Percentiles rank a stretch among this genome's conserved stretches.
Conservation (phyloP, 2,888 invertebrate genomes). For the Stratiomys singularior region DNA sequence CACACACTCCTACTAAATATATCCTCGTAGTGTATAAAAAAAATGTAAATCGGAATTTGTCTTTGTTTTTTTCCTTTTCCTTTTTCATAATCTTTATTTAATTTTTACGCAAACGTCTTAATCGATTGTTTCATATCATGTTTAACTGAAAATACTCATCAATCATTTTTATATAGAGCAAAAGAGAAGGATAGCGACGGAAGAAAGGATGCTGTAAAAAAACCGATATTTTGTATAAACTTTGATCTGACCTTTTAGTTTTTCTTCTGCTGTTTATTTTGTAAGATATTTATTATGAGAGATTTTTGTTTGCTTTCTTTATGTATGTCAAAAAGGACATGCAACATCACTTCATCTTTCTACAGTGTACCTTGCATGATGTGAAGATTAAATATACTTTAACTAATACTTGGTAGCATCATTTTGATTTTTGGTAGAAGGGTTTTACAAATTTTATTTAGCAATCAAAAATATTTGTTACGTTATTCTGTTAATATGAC, state of each 20-base stretch:
- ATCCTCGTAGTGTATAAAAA: slow-evolving; percentile 17
- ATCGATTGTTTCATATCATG: slow-evolving; percentile 4
- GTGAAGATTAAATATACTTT: slow-evolving; percentile 8
- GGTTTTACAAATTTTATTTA: not conserved
- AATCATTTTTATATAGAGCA: not conserved
- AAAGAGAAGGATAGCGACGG: not conserved
- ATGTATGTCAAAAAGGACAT: not conserved
- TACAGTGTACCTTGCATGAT: slow-evolving; percentile 41
- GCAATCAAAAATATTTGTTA: not conserved
- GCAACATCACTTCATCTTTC: slow-evolving; percentile 1
- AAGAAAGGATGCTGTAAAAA: not conserved
- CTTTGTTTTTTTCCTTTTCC: slow-evolving; percentile 5
- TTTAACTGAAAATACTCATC: slow-evolving; percentile 21
- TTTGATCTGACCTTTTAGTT: not conserved
- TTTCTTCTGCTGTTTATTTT: slow-evolving; percentile 26
- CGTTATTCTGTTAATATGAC: not conserved
- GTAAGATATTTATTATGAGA: slow-evolving; percentile 41
- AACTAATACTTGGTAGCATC: not conserved
- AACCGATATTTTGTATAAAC: slow-evolving; percentile 23
- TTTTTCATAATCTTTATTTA: slow-evolving; percentile 1
- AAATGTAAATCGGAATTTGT: slow-evolving; percentile 1
- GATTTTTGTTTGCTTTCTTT: slow-evolving; percentile 2
- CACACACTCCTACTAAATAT: not conserved
- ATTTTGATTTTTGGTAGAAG: not conserved
- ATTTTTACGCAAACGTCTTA: not conserved